phyloP scores from a whole-genome alignment of 2,888 invertebrate species.

The Phyllotreta striolata region DNA sequence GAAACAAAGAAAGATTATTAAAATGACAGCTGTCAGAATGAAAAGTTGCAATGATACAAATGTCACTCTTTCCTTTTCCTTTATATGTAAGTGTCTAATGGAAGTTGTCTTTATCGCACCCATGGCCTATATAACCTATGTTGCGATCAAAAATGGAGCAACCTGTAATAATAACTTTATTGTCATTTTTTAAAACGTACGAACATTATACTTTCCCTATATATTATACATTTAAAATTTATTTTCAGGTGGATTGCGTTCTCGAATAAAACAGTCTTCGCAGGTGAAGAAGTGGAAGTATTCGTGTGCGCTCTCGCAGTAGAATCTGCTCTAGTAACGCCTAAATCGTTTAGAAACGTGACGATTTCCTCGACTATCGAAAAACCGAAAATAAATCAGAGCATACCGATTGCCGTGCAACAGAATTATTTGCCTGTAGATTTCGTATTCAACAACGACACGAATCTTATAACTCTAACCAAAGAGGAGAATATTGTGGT shows the following conservation, averaged over 20 bases:
- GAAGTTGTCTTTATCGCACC: too few species aligned
- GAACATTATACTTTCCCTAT: too few species aligned
- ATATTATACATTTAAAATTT: too few species aligned
- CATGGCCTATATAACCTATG: too few species aligned
- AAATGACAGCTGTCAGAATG: too few species aligned
- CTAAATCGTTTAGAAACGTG: constrained; percentile 22
- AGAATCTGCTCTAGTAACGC: constrained; percentile 2
- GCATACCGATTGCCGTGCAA: constrained; percentile 15
- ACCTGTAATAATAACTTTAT: too few species aligned
- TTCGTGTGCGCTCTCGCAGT: constrained; percentile 27
- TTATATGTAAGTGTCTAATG: too few species aligned
- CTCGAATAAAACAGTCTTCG: constrained; percentile 23
- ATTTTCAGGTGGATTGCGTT: constrained; percentile 26
- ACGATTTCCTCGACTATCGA: constrained; percentile 20
- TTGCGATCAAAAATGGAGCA: too few species aligned
- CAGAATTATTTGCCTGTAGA: constrained; percentile 5
- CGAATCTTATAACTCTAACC: constrained; percentile 5
- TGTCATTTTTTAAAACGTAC: too few species aligned
- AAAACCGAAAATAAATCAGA: background rate
- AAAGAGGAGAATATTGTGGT: constrained; percentile 15
- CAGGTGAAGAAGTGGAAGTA: constrained; percentile 20
- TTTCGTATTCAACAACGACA: constrained; percentile 12
- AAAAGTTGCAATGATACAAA: too few species aligned
- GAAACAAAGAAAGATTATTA: too few species aligned
- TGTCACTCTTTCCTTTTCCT: too few species aligned